Evolutionary conservation across 2,888 invertebrate genomes (phyloP).

Genomic region (Mythimna ferrago): DNA sequence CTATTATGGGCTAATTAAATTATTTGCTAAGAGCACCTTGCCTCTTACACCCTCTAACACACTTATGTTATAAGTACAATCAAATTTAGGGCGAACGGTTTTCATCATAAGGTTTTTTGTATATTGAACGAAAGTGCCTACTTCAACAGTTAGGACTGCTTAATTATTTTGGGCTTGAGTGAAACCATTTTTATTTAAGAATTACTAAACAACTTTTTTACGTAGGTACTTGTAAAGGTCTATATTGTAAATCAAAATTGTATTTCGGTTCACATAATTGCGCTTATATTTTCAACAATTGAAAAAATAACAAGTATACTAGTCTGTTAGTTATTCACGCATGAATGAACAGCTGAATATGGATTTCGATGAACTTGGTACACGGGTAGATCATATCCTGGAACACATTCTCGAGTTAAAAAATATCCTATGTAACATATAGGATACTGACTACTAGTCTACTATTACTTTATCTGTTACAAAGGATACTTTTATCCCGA

Average conservation of each 20-base stretch:
- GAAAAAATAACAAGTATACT: neutral
- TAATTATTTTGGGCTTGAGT: constrained; percentile 1
- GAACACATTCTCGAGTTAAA: no score
- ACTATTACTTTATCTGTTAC: no score
- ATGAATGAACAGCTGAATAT: no score
- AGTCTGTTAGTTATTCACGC: no score
- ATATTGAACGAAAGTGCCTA: constrained; percentile 8
- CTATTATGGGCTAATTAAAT: constrained; percentile 50
- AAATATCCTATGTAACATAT: no score
- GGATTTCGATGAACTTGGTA: no score
- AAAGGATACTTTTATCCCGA: no score
- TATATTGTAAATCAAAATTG: neutral
- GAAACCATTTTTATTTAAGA: neutral
- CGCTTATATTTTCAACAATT: neutral
- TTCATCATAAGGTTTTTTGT: constrained; percentile 35
- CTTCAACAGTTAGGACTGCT: constrained; percentile 7
- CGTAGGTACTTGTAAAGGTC: neutral
- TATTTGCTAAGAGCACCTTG: constrained; percentile 51
- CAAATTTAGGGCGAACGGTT: constrained; percentile 47
- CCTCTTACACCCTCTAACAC: constrained; percentile 32
- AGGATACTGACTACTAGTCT: no score
- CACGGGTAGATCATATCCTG: no score
- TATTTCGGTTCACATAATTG: neutral
- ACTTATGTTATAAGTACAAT: constrained; percentile 42
- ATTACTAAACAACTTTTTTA: neutral